Percentiles rank a stretch among this genome's conserved stretches.
These are phyloP conservation scores for Nephrocerus scutellatus DNA, from an alignment of 2,888 invertebrate species.

Conservation along the genomic window DNA sequence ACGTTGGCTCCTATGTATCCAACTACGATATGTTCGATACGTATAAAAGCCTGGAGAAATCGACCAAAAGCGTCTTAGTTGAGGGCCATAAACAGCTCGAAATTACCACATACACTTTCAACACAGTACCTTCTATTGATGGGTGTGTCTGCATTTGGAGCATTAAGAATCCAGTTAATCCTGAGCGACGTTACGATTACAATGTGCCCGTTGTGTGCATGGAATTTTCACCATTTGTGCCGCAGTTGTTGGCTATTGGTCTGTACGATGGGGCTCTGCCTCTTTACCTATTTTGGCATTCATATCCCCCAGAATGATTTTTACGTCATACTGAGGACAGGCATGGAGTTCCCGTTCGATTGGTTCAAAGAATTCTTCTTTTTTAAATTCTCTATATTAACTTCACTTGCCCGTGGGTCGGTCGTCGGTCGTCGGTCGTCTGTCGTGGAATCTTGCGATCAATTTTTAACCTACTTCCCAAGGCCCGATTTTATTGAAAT, in stretches of 20 bases:
- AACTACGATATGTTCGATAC: slow-evolving; percentile 73
- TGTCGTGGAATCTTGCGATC: too few relatives aligned
- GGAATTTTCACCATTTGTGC: slow-evolving; percentile 60
- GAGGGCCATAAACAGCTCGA: background rate
- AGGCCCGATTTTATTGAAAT: too few relatives aligned
- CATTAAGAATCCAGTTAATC: slow-evolving; percentile 70
- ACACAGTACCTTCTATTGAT: too few relatives aligned
- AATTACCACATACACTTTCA: slow-evolving; percentile 35
- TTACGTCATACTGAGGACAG: too few relatives aligned
- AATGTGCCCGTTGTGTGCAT: slow-evolving; percentile 59
- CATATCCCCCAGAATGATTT: too few relatives aligned
- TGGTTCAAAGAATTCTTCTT: too few relatives aligned
- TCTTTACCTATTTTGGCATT: too few relatives aligned
- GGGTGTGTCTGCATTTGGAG: slow-evolving; percentile 73
- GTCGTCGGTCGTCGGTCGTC: too few relatives aligned
- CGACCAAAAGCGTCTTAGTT: slow-evolving; percentile 20
- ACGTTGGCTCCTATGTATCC: slow-evolving; percentile 59
- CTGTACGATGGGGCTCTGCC: slow-evolving; percentile 73
- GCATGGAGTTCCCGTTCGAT: too few relatives aligned
- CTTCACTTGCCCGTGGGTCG: too few relatives aligned
- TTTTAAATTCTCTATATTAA: too few relatives aligned
- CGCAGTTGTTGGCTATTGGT: slow-evolving; percentile 68
- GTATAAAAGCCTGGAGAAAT: slow-evolving; percentile 44
- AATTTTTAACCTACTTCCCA: too few relatives aligned
- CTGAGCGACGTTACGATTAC: slow-evolving; percentile 63